Conservation (phyloP, 2,888 invertebrate genomes). For the Anticlea derivata region DNA sequence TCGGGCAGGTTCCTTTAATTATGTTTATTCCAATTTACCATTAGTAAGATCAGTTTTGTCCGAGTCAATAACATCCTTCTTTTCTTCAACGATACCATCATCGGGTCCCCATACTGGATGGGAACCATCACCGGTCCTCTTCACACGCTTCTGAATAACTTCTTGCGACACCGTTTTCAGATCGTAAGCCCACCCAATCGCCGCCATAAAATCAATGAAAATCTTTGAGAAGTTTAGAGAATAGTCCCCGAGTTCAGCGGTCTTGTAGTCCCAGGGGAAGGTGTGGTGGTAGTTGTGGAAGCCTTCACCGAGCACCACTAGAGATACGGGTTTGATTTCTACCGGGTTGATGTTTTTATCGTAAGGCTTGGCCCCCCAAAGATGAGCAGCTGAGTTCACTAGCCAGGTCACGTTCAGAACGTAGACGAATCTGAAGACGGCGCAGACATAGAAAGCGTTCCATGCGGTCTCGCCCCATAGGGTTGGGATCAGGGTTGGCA, state of each 20-base stretch:
- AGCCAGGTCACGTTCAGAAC: slow-evolving; percentile 94
- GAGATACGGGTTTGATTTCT: slow-evolving; percentile 86
- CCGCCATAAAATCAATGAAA: slow-evolving; percentile 91
- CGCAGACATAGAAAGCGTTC: slow-evolving; percentile 87
- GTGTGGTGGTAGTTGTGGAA: slow-evolving; percentile 95
- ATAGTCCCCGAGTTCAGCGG: slow-evolving; percentile 89
- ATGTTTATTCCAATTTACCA: slow-evolving; percentile 17
- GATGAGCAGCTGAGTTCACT: slow-evolving; percentile 94
- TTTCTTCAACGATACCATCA: slow-evolving; percentile 74
- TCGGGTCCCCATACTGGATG: slow-evolving; percentile 91
- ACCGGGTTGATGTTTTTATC: slow-evolving; percentile 89
- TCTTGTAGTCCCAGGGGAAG: slow-evolving; percentile 94
- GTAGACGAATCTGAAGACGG: slow-evolving; percentile 89
- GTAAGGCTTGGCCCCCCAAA: slow-evolving; percentile 89
- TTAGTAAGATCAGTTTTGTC: slow-evolving; percentile 46
- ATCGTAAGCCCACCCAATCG: slow-evolving; percentile 94
- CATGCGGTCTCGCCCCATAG: slow-evolving; percentile 89
- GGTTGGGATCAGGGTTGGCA: slow-evolving; percentile 90
- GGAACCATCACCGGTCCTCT: slow-evolving; percentile 89
- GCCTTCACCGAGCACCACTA: slow-evolving; percentile 89
- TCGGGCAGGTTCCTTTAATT: too few species aligned
- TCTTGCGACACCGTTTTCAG: slow-evolving; percentile 90
- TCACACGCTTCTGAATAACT: slow-evolving; percentile 87
- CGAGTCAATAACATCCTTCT: slow-evolving; percentile 47
- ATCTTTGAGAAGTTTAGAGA: slow-evolving; percentile 88